Base-by-base conservation (phyloP, 2,888 invertebrate species). In the Parasteatoda lunata region DNA sequence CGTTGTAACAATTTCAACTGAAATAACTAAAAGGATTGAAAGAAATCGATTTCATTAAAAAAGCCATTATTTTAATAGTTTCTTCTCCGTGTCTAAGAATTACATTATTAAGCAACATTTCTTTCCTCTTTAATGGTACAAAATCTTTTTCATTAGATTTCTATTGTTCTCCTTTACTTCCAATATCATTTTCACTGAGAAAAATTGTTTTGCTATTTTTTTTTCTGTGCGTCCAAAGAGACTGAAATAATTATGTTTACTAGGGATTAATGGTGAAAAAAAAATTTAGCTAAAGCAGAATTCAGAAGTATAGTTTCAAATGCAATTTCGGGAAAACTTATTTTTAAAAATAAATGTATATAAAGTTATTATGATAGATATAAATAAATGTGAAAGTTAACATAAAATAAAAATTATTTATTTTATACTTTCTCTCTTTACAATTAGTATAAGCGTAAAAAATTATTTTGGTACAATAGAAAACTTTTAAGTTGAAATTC, bases 21-120 rank as follows among this genome's bases (percentile, higher is more conserved):
- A 54, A 54, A 54, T 54, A 13, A 8, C 8, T 11, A 54, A 54
- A 13, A 11, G 9, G 54, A 54, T 54, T 54, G 3, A 13, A 13
- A 54, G 13, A 4, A 54, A 54, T 8, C 13, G 54, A 54, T 54
- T 54, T 54, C 54, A 54, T 54, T 30, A 30, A 30, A 54, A 54
- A 54, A 13, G 8, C 54, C 54, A 54, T 54, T 54, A 54, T 54
- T 54, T 54, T 54, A 4, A 54, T 54, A 54, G 13, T 54, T 77
- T 77, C 30, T 77, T 52, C 66, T 11, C 49, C 66, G 45, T 15
- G 52, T 68, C 30, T 11, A 6, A 4, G 11, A 3, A 68, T 15
- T 66, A 45, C 51, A 65, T 65, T 77, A 77, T 77, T 77, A 68
- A 51, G 30, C 68, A 49, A 51, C 49, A 51, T 77, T 51, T 30